Conservation (phyloP, 2,113 vertebrate genomes). For the Elachura formosa region DNA sequence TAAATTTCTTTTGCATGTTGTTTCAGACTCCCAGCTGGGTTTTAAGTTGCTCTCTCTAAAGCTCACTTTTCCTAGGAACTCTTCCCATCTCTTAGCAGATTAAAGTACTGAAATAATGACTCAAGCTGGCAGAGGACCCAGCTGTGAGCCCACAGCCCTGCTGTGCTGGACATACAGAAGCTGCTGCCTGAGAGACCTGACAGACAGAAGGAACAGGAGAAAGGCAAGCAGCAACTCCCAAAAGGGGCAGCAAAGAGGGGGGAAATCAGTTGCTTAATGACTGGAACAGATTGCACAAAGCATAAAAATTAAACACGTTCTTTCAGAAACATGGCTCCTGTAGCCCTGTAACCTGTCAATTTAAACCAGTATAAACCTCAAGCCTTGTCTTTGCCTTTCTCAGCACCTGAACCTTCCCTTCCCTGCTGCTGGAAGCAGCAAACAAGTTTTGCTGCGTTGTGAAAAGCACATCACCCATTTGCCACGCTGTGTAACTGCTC, state of each 20-base stretch:
- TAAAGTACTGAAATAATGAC: background rate
- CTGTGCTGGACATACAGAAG: background rate
- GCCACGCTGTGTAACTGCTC: background rate
- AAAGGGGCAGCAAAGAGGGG: background rate
- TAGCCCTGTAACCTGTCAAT: background rate
- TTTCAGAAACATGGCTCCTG: background rate
- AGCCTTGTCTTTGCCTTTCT: background rate
- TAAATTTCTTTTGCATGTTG: background rate
- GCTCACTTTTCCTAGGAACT: background rate
- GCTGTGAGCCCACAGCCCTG: background rate
- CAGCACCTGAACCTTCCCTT: background rate
- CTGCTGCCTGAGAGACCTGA: background rate
- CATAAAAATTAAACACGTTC: background rate
- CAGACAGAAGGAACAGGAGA: background rate
- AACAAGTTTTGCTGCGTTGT: background rate
- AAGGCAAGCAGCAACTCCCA: background rate
- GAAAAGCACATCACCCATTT: background rate
- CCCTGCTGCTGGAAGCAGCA: background rate
- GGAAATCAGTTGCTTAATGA: background rate
- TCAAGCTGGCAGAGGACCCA: background rate
- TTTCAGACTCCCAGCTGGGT: background rate
- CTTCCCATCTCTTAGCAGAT: background rate
- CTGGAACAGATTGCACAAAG: background rate
- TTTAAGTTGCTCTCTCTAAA: background rate
- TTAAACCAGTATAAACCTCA: background rate